Percentiles rank a stretch among this genome's conserved stretches.
phyloP scores from a whole-genome alignment of 2,888 invertebrate genomes.

The Brachynemurus nebulosus region DNA sequence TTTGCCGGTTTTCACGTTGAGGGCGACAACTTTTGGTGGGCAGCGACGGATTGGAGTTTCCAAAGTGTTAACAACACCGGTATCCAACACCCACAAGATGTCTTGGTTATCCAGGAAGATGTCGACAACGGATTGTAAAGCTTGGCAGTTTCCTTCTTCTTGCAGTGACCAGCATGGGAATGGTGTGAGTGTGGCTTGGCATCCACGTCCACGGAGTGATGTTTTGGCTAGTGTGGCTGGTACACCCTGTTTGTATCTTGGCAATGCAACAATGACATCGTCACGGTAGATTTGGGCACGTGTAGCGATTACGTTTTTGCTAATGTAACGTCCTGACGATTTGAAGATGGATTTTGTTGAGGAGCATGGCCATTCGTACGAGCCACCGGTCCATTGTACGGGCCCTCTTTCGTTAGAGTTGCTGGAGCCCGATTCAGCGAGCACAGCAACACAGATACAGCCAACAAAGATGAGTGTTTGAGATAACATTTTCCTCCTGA shows the following conservation, averaged over 20 bases:
- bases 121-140: conserved; percentile 57
- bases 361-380: conserved; percentile 36
- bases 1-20: conserved; percentile 43
- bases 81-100: conserved; percentile 58
- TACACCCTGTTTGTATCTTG: conserved; percentile 44
- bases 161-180: conserved; percentile 51
- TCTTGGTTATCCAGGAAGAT: conserved; percentile 44
- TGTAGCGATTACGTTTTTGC: conserved; percentile 45
- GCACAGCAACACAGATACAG: too few relatives aligned
- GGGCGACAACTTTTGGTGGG: conserved; percentile 52
- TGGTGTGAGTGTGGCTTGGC: conserved; percentile 37
- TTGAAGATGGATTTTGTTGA: conserved; percentile 41
- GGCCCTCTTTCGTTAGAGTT: conserved; percentile 6
- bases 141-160: conserved; percentile 46
- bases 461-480: too few relatives aligned
- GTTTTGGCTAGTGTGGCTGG: conserved; percentile 50
- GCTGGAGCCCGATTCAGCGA: too few relatives aligned
- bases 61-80: conserved; percentile 52
- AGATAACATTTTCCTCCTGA: too few relatives aligned
- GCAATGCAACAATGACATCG: conserved; percentile 35
- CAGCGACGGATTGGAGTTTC: conserved; percentile 49
- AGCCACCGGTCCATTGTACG: conserved; percentile 32
- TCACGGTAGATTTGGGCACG: conserved; percentile 42
- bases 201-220: conserved; percentile 32
- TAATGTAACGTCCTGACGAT: conserved; percentile 39